phyloP scores from a whole-genome alignment of 2,113 vertebrate genomes.

The Cephalopholis sonnerati region DNA sequence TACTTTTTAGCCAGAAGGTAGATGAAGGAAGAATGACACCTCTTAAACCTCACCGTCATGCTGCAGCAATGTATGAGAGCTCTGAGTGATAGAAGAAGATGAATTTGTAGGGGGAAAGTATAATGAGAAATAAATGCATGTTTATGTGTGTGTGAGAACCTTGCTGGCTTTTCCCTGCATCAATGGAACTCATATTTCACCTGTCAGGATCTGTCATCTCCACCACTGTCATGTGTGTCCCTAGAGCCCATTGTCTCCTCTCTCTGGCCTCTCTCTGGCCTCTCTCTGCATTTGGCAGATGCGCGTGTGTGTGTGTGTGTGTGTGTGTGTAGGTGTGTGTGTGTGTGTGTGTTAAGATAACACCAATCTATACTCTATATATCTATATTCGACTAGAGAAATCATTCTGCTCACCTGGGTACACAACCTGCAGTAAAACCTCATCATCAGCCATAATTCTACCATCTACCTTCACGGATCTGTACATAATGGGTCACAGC shows the following conservation, averaged over 20 bases:
- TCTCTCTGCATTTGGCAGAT: too few relatives aligned
- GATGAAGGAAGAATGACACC: neutral
- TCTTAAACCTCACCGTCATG: neutral
- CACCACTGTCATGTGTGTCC: conserved; percentile 41
- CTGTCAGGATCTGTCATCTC: conserved; percentile 67
- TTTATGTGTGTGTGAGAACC: conserved; percentile 23
- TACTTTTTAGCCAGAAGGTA: neutral
- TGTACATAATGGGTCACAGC: neutral
- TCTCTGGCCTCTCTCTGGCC: neutral
- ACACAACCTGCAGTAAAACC: neutral
- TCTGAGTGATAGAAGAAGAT: neutral
- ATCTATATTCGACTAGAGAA: neutral
- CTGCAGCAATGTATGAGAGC: conserved; percentile 1
- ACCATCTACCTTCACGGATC: neutral
- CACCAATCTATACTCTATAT: neutral
- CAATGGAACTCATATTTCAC: conserved; percentile 73
- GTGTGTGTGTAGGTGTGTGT: neutral
- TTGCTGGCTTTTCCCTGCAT: conserved; percentile 42
- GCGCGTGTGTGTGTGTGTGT: neutral
- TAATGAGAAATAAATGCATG: neutral
- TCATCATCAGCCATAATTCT: neutral
- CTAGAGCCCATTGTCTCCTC: conserved; percentile 31
- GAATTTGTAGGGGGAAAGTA: conserved; percentile 6
- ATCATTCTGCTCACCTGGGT: neutral
- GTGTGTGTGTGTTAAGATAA: too few relatives aligned